Evolutionary conservation across 2,888 invertebrate species (phyloP), one percentile per base, ranked within the genome.

Genomic region (Dermolepida albohirtum): DNA sequence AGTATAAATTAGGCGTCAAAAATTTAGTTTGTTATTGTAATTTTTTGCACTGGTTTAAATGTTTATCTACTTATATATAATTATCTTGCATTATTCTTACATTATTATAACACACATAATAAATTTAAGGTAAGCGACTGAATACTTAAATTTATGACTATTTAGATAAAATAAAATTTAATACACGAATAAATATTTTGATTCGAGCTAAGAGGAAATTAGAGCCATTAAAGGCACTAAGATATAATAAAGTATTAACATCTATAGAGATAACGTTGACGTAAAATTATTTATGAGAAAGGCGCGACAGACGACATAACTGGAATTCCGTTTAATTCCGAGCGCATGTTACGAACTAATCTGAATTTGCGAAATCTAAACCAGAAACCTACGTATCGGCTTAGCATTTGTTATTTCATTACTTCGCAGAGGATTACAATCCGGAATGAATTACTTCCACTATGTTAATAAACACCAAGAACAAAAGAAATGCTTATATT

Each of bases 101-200:
- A 22, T 22, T 22, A 22, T 22, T 22, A 22, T 22, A 50, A 50
- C 22, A 6, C 7, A n/a, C 10, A 50, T 27, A 50, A 50, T 17
- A 50, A 27, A 27, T 22, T 22, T 10, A 50, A 50, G 22, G 22
- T 22, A 22, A 22, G 22, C 22, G 22, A 50, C 11, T 22, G 50
- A 50, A 22, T n/a, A 11, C 27, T 50, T n/a, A 27, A 50, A 50
- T 50, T 50, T 50, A 50, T 22, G 22, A 22, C 50, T 22, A 17
- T 50, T 50, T 50, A 50, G 50, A 50, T 50, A 50, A 50, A 50
- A 50, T 50, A 50, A 50, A 50, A 50, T 50, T 50, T 22, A 52
- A 52, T 52, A 52, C 51, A 11, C 27, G 29, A 52, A 52, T 52
- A 52, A 52, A 52, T 52, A 52, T 52, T 52, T 29, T 27, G 51